Conservation (phyloP, 2,797 vertebrate genomes). For the Tokudaia muenninki region DNA sequence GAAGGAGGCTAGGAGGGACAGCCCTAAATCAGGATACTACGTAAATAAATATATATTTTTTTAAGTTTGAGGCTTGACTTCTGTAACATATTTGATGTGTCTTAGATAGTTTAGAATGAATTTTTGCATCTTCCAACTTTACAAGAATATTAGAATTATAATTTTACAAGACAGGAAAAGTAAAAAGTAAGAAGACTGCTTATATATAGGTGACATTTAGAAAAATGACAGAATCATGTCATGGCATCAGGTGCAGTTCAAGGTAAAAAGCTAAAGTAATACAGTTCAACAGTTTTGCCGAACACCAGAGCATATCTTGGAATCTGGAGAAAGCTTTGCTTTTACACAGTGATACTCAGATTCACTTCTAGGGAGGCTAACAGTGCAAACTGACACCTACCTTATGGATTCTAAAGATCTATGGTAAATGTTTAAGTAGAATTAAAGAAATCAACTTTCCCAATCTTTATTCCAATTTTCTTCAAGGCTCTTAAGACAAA, state of each 20-base stretch:
- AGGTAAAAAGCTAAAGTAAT: not conserved
- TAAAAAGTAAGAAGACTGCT: not conserved
- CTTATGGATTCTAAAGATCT: not conserved
- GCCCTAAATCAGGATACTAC: no score
- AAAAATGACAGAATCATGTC: not conserved
- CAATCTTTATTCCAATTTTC: not conserved
- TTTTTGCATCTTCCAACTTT: not conserved
- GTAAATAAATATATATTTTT: no score
- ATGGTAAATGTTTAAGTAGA: not conserved
- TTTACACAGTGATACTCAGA: not conserved
- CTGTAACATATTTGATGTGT: not conserved
- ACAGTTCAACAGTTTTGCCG: not conserved
- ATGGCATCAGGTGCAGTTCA: not conserved
- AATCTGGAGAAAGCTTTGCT: not conserved
- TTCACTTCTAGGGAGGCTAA: not conserved
- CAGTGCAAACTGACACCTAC: no score
- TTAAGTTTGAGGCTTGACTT: not conserved
- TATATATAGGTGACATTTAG: not conserved
- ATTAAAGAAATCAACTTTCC: not conserved
- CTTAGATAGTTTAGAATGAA: not conserved
- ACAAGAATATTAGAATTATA: not conserved
- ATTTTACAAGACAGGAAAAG: not conserved
- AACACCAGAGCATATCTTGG: not conserved
- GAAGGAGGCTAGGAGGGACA: no score
- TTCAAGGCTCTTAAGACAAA: not conserved